These are phyloP conservation scores for Helicoverpa armigera DNA, from an alignment of 1,140 invertebrate genomes.

Conservation along the genomic window DNA sequence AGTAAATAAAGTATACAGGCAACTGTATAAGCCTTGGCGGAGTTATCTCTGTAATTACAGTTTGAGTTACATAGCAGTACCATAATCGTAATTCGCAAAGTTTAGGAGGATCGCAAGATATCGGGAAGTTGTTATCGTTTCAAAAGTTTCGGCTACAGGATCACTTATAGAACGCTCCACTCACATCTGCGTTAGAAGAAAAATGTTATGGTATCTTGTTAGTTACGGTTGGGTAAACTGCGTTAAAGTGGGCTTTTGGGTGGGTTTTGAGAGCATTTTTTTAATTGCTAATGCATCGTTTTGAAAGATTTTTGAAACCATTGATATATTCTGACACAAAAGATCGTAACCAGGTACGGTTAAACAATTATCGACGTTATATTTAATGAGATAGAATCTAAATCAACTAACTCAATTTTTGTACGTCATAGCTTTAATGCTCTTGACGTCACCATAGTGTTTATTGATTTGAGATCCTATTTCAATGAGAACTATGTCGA, in stretches of 20 bases:
- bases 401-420: too few relatives aligned
- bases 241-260: conserved; percentile 17
- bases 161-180: conserved; percentile 40
- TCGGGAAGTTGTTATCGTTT: conserved; percentile 53
- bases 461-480: too few relatives aligned
- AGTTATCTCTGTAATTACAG: conserved; percentile 50
- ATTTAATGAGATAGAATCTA: too few relatives aligned
- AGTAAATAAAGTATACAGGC: conserved; percentile 23
- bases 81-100: conserved; percentile 53
- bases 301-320: too few relatives aligned
- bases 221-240: conserved; percentile 26
- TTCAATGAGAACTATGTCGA: too few relatives aligned
- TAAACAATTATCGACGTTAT: too few relatives aligned
- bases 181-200: conserved; percentile 39
- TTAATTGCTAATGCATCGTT: not conserved
- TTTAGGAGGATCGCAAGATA: conserved; percentile 43
- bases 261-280: not conserved
- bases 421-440: too few relatives aligned
- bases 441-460: too few relatives aligned
- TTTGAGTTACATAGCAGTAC: conserved; percentile 48
- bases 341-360: too few relatives aligned
- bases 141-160: conserved; percentile 42
- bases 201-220: conserved; percentile 42
- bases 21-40: conserved; percentile 34
- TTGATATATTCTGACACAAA: too few relatives aligned